phyloP scores from a whole-genome alignment of 2,888 invertebrate genomes.

The Meloe dianella region DNA sequence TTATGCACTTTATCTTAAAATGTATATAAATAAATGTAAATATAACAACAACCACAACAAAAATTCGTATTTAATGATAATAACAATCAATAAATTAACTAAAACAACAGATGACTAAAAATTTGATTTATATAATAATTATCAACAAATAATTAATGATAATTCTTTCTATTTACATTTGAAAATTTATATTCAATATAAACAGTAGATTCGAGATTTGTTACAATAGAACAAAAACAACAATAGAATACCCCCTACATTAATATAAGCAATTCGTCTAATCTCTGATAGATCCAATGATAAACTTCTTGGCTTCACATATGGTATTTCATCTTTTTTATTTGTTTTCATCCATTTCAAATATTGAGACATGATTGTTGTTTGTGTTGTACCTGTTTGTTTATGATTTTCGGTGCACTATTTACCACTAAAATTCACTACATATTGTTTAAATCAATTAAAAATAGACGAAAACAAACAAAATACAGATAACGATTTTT shows the following conservation, averaged over 20 bases:
- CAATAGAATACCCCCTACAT: too few relatives aligned
- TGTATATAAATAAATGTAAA: neutral
- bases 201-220: too few relatives aligned
- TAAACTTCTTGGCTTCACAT: constrained; percentile 71
- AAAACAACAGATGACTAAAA: neutral
- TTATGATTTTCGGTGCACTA: neutral
- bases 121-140: neutral
- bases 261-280: constrained; percentile 37
- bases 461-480: too few relatives aligned
- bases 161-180: neutral
- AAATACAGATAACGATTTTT: too few relatives aligned
- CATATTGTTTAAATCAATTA: neutral
- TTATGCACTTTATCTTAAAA: neutral
- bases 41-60: neutral
- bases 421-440: neutral
- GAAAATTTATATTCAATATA: too few relatives aligned
- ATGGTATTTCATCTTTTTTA: constrained; percentile 48
- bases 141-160: neutral
- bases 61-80: neutral
- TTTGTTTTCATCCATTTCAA: constrained; percentile 60
- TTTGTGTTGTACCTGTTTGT: neutral
- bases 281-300: constrained; percentile 74
- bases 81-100: neutral
- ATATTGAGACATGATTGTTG: constrained; percentile 47
- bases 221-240: too few relatives aligned